These are phyloP conservation scores for Oxyteleia sp. DNA, from an alignment of 2,888 invertebrate genomes.

Conservation along the genomic window DNA sequence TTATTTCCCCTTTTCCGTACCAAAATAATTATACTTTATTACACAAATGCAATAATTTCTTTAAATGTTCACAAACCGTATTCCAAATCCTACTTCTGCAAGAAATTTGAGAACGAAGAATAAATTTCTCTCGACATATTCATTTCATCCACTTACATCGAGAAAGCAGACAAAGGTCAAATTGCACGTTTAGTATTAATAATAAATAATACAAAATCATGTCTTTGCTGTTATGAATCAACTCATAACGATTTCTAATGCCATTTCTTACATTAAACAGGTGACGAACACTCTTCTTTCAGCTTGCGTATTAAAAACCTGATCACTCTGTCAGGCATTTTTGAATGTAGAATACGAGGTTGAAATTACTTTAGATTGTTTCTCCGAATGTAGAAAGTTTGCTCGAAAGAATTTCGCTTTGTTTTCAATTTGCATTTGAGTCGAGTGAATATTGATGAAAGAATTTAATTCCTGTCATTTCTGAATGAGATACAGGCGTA, in stretches of 20 bases:
- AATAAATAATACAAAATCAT: conserved; percentile 3
- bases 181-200: conserved; percentile 9
- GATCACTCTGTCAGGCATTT: conserved; percentile 10
- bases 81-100: too few relatives aligned
- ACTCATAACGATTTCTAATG: conserved; percentile 1
- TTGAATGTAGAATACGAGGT: conserved; percentile 56
- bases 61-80: too few relatives aligned
- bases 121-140: too few relatives aligned
- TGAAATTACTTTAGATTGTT: conserved; percentile 30
- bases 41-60: too few relatives aligned
- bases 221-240: conserved; percentile 12
- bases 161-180: conserved; percentile 12
- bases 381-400: conserved; percentile 36
- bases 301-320: conserved; percentile 1
- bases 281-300: background rate
- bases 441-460: conserved; percentile 25
- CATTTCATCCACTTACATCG: too few relatives aligned
- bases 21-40: too few relatives aligned
- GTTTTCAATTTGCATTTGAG: conserved; percentile 27
- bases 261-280: background rate
- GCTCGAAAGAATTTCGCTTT: conserved; percentile 19
- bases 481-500: too few relatives aligned
- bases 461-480: conserved; percentile 13
- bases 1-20: too few relatives aligned
- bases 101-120: too few relatives aligned